Evolutionary conservation across 1,140 invertebrate genomes (phyloP), one percentile per base, ranked within the genome.

Genomic region (Diuraphis noxia): DNA sequence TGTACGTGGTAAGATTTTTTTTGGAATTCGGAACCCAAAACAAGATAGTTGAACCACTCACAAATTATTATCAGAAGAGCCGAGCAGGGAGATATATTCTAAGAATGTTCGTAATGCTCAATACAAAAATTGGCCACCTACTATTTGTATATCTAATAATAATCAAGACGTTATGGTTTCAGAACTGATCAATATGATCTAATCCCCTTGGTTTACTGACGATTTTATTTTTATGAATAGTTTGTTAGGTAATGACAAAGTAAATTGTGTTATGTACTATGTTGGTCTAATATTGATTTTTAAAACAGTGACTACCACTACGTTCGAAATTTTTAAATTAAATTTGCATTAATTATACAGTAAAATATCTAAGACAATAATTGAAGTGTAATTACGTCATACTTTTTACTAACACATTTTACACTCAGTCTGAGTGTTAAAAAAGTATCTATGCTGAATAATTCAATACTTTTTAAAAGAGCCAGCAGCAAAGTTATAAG

Each of bases 341-440:
- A 46, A 86, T 86, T 86, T 86, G 25, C 84, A 86, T 86, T 49
- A 86, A 49, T 86, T 86, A 86, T 86, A 1, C n/a, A 9, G 40
- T n/a, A 17, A 40, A 40, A 84, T 34, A 17, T 34, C 41, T 38
- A 23, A 36, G 21, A 34, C 34, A 49, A 72, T n/a, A 72, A 41
- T 49, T 30, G n/a, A 23, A 23, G 49, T 85, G 30, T 46, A 49
- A 85, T 85, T 46, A 5, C n/a, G 5, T 43, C n/a, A 43, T 43
- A 84, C 30, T 84, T 84, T 84, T 84, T 84, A n/a, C 17, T 63
- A 63, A 63, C n/a, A 43, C 43, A 43, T 43, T 46, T 13, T 84
- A 19, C 30, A 41, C 41, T 81, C 79, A 10, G n/a, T 36, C 34
- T 79, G 72, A 79, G 21, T 23, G 72, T 23, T n/a, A n/a, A 77